phyloP scores from a whole-genome alignment of 2,888 invertebrate genomes.

The Tryphoninae sp. region DNA sequence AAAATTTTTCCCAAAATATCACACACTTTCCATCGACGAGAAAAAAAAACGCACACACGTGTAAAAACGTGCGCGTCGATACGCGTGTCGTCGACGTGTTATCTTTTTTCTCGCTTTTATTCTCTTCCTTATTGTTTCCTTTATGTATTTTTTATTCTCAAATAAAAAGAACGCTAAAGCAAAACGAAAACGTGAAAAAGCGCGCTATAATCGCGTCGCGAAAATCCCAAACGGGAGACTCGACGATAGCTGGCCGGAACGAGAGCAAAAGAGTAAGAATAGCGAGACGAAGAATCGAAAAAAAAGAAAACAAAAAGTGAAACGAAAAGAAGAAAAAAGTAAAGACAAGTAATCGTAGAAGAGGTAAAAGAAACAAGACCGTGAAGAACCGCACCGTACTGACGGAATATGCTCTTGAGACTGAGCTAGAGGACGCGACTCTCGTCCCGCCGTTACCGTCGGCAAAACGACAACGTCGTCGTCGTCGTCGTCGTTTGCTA shows the following conservation, averaged over 20 bases:
- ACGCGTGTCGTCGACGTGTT: background rate
- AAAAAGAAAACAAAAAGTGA: background rate
- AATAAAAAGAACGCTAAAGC: background rate
- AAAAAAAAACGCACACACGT: background rate
- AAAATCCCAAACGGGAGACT: slow-evolving; percentile 3
- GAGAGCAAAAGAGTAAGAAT: background rate
- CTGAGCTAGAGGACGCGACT: slow-evolving; percentile 80
- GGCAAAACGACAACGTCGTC: slow-evolving; percentile 72
- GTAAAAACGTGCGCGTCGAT: slow-evolving; percentile 1
- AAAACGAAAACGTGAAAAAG: background rate
- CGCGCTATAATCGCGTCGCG: background rate
- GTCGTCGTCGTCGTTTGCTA: slow-evolving; percentile 74
- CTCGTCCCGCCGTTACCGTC: slow-evolving; percentile 70
- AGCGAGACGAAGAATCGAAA: background rate
- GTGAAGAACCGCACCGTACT: slow-evolving; percentile 70
- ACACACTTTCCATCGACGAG: slow-evolving; percentile 35
- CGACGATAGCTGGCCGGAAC: slow-evolving; percentile 7
- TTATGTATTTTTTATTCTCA: background rate
- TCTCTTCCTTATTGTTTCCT: background rate
- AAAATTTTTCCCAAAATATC: slow-evolving; percentile 47
- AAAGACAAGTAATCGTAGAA: slow-evolving; percentile 17
- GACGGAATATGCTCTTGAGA: slow-evolving; percentile 80
- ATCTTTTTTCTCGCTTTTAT: background rate
- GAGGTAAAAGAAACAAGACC: slow-evolving; percentile 35
- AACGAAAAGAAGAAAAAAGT: background rate